Evolutionary conservation across 2,888 invertebrate species (phyloP).

Genomic region (Anorthoa munda): DNA sequence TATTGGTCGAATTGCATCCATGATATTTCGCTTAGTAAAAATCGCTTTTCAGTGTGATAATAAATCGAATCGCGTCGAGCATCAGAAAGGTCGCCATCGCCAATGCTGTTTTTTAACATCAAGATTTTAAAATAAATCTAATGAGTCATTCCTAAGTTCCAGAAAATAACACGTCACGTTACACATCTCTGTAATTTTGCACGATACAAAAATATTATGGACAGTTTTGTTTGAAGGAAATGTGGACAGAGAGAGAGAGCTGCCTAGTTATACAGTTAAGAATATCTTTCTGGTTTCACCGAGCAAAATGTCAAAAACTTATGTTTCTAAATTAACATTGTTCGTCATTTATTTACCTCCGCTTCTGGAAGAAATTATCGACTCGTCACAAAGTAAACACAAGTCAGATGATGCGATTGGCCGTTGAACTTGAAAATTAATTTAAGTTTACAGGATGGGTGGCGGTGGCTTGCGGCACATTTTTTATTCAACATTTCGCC

Average conservation of each 20-base stretch:
- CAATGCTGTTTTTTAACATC: slow-evolving; percentile 21
- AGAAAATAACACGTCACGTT: not conserved
- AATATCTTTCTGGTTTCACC: not conserved
- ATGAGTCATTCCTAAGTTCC: not conserved
- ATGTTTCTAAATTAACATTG: not conserved
- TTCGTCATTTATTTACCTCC: not conserved
- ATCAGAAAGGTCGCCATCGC: no score
- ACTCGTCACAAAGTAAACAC: not conserved
- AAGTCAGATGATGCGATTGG: not conserved
- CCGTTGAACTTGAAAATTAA: no score
- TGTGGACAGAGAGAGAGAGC: no score
- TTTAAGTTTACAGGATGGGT: no score
- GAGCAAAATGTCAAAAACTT: not conserved
- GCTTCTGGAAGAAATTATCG: not conserved
- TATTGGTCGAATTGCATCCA: no score
- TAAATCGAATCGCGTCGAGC: no score
- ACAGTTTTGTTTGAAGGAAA: no score
- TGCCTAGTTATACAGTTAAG: no score
- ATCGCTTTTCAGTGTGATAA: no score
- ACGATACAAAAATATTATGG: not conserved
- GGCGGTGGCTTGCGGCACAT: no score
- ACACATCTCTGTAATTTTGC: not conserved
- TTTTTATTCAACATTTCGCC: no score
- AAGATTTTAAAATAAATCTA: slow-evolving; percentile 23
- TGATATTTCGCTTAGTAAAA: no score